A percentile compares a stretch with the other conserved stretches of the same genome.
Evolutionary conservation across 2,797 vertebrate species (phyloP).

Genomic region (Heterohyrax brucei): DNA sequence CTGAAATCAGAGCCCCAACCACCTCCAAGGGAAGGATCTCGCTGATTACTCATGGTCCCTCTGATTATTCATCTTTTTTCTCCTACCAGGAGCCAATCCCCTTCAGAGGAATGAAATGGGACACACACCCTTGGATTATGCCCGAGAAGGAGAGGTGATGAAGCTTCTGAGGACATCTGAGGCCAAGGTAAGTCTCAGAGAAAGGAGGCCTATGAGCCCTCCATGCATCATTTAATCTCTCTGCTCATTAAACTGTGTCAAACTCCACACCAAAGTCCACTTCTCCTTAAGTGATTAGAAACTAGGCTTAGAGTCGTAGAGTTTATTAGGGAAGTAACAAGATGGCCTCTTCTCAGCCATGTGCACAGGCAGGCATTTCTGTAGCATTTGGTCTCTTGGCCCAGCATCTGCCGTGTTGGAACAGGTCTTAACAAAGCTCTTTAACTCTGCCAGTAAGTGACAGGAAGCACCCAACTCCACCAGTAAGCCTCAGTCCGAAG

Average conservation of each 20-base stretch:
- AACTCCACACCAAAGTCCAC: conserved; percentile 24
- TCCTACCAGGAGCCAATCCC: conserved; percentile 95
- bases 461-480: too few relatives aligned
- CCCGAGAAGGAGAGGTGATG: conserved; percentile 95
- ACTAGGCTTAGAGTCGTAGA: too few relatives aligned
- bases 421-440: too few relatives aligned
- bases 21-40: conserved; percentile 21
- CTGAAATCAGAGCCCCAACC: conserved; percentile 13
- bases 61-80: conserved; percentile 64
- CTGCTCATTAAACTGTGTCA: conserved; percentile 62
- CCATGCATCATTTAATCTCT: not conserved
- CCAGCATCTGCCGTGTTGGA: too few relatives aligned
- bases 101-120: conserved; percentile 96
- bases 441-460: too few relatives aligned
- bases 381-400: too few relatives aligned
- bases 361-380: too few relatives aligned
- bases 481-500: too few relatives aligned
- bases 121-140: conserved; percentile 95
- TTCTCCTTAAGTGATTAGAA: conserved; percentile 58
- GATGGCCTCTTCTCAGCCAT: too few relatives aligned
- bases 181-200: conserved; percentile 92
- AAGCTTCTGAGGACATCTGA: conserved; percentile 93
- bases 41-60: conserved; percentile 74
- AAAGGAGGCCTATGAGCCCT: not conserved
- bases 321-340: too few relatives aligned